phyloP scores from a whole-genome alignment of 2,113 vertebrate genomes.

The Todiramphus chloris region DNA sequence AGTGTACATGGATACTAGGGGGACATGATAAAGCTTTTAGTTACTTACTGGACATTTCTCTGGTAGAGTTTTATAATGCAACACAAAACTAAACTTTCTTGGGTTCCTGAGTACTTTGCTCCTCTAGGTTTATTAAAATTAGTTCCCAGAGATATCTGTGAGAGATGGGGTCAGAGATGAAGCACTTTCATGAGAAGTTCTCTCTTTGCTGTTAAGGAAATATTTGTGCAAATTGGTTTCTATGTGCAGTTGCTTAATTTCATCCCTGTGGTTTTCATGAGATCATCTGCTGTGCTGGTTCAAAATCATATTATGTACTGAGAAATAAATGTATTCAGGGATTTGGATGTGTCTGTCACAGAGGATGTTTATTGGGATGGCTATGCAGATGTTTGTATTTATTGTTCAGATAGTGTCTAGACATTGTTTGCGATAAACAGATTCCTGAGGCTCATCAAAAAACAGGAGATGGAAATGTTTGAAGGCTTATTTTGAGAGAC shows the following conservation, averaged over 20 bases:
- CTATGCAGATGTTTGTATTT: background rate
- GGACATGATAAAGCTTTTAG: background rate
- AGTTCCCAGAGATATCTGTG: background rate
- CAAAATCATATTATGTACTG: background rate
- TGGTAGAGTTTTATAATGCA: background rate
- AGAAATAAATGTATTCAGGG: slow-evolving; percentile 14
- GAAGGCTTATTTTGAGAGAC: background rate
- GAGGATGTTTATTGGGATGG: background rate
- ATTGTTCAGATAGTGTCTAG: background rate
- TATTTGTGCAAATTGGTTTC: background rate
- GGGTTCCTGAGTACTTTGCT: background rate
- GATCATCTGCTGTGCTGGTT: background rate
- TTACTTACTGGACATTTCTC: background rate
- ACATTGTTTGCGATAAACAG: background rate
- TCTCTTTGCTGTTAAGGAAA: background rate
- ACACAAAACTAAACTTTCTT: background rate
- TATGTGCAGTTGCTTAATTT: slow-evolving; percentile 5
- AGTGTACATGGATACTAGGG: background rate
- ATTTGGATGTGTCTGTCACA: background rate
- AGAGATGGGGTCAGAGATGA: background rate
- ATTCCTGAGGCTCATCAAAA: background rate
- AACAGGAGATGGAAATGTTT: background rate
- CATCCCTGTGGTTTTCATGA: background rate
- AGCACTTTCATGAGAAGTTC: background rate
- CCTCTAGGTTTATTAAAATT: background rate